Base-by-base conservation (phyloP, 2,888 invertebrate genomes). In the Zonitis immaculata region DNA sequence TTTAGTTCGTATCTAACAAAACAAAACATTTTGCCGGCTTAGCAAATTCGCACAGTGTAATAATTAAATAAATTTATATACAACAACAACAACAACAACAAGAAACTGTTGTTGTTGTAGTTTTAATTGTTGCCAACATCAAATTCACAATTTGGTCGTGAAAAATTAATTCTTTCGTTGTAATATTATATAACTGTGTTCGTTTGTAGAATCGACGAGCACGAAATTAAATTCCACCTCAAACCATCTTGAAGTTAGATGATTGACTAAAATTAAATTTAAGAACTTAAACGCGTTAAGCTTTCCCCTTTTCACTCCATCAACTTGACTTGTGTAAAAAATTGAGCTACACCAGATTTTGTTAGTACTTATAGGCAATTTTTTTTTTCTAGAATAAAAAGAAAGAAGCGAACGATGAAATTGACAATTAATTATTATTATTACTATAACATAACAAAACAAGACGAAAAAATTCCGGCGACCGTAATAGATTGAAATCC, bases 181-280 rank as follows among this genome's bases (percentile, higher is more conserved):
- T n/a, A n/a, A 9, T 18, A 27, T 43, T n/a, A 14, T 44, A 25
- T 26, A 30, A 9, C 14, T n/a, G n/a, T 35, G 46, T 30, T 43
- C 22, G 55, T 59, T 56, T 64, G 65, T 65, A 67, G 65, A 71
- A 70, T 71, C 71, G 70, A 67, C 68, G 69, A 69, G 70, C 70
- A 66, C 70, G 64, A 74, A 74, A 73, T 73, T 73, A 73, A 73
- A 72, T 74, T 73, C 69, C 66, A 73, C 71, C 71, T 73, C 73
- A 73, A 72, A 71, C 71, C 70, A 66, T 71, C 70, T 70, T 69
- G 67, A 68, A 70, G 70, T 71, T 68, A 67, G 72, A 73, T 75
- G 75, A 76, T 75, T 74, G 75, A 74, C 73, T 74, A 71, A 75
- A 76, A 76, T 76, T 76, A 74, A 76, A 76, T 76, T 75, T 73